These are phyloP conservation scores for Chrysina gloriosa DNA, from an alignment of 2,888 invertebrate species.

Conservation along the genomic window DNA sequence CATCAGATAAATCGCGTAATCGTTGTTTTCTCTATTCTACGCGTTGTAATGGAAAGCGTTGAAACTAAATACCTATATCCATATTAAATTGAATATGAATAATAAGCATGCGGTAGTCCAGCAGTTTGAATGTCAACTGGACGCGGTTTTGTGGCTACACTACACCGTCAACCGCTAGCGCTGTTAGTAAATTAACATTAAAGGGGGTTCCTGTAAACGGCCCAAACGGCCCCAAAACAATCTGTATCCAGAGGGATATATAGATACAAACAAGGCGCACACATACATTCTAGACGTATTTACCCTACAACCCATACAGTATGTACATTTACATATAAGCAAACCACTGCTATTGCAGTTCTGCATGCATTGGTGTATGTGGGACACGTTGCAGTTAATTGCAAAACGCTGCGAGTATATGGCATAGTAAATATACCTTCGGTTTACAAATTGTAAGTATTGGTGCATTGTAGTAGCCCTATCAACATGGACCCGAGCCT, in stretches of 20 bases:
- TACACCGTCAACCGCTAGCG: slow-evolving; percentile 37
- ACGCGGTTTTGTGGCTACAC: slow-evolving; percentile 43
- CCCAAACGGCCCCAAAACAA: slow-evolving; percentile 39
- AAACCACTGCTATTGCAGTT: slow-evolving; percentile 58
- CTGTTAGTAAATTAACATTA: slow-evolving; percentile 42
- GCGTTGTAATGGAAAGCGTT: slow-evolving; percentile 2
- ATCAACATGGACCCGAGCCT: slow-evolving; percentile 45
- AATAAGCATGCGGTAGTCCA: slow-evolving; percentile 41
- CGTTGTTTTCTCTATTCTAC: neutral
- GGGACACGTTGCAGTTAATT: slow-evolving; percentile 61
- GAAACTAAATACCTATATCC: slow-evolving; percentile 24
- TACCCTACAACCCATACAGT: slow-evolving; percentile 37
- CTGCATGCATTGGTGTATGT: slow-evolving; percentile 24
- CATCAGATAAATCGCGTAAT: neutral
- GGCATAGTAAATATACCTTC: slow-evolving; percentile 61
- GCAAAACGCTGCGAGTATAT: slow-evolving; percentile 57
- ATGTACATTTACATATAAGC: slow-evolving; percentile 23
- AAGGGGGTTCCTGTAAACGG: slow-evolving; percentile 33
- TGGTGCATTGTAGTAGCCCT: slow-evolving; percentile 52
- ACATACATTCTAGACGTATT: slow-evolving; percentile 39
- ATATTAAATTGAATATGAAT: slow-evolving; percentile 42
- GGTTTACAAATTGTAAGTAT: slow-evolving; percentile 59
- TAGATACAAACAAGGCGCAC: slow-evolving; percentile 40
- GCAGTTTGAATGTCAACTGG: slow-evolving; percentile 45
- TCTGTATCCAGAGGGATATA: slow-evolving; percentile 41